Percentiles rank a stretch among this genome's conserved stretches.
Conservation (phyloP, 2,113 vertebrate species). For the Oncorhynchus clarkii region DNA sequence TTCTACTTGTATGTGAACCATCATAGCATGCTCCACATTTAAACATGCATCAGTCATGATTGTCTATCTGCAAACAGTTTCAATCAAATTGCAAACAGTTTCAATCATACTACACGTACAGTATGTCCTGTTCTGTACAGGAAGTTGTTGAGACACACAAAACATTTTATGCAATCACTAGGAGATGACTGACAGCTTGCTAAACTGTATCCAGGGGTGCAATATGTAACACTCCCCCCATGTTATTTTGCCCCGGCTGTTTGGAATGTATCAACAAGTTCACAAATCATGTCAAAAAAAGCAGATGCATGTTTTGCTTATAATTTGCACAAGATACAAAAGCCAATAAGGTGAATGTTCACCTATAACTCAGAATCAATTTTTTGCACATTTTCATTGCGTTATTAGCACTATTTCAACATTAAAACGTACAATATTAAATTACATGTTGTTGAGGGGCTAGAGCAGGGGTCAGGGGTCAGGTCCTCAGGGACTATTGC, state of each 20-base stretch:
- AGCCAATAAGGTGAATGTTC: not conserved
- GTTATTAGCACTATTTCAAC: too few species aligned
- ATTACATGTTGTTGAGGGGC: not conserved
- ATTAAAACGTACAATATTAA: too few species aligned
- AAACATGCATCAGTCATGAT: not conserved
- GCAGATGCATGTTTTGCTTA: not conserved
- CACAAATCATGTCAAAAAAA: conserved; percentile 4
- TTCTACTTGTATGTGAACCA: not conserved
- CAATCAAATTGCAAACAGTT: too few species aligned
- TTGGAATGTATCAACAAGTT: conserved; percentile 20
- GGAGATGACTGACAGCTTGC: conserved; percentile 33
- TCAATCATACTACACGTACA: not conserved
- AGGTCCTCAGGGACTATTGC: not conserved
- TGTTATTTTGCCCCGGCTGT: not conserved
- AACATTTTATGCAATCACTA: not conserved
- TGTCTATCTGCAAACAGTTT: not conserved
- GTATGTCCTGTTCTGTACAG: not conserved
- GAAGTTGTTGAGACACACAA: not conserved
- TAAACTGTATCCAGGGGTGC: conserved; percentile 11
- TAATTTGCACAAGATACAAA: not conserved
- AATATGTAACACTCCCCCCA: conserved; percentile 15
- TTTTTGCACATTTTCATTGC: too few species aligned
- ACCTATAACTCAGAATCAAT: too few species aligned
- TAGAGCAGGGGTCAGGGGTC: not conserved
- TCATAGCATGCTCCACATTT: not conserved